Evolutionary conservation across 2,797 vertebrate species (phyloP), one percentile per base, ranked within the genome.

Genomic region (Anabas testudineus): DNA sequence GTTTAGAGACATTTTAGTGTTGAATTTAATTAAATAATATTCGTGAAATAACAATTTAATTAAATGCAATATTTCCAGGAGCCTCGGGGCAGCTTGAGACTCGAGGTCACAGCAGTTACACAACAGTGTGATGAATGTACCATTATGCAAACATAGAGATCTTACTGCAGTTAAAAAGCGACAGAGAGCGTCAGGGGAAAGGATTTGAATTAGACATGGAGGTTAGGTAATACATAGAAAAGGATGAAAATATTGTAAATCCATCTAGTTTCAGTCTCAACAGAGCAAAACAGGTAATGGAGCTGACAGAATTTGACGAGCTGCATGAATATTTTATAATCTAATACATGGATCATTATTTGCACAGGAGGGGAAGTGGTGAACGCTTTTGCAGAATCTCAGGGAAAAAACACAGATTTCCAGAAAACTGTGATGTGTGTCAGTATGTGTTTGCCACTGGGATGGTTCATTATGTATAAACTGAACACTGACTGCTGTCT

Each of bases 1-100:
- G 54, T 85, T 90, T 82, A 65, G 37, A 81, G 60, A 76, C 61
- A 73, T 81, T 83, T 88, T 78, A 85, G 41, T 74, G 64, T 57
- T 8, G 48, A 14, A 67, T 79, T 82, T 79, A 73, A 77, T 85
- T 75, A 76, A 71, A 71, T 76, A 79, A 80, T 67, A 80, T 63
- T 67, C 55, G 58, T 64, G 43, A 63, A 56, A 71, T 67, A 79
- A 51, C 48, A 62, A 37, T 74, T 86, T 83, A 81, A 82, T 84
- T 75, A 75, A 85, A 69, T 58, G 81, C 59, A 67, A 59, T 79
- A 53, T 77, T 67, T 85, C 28, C 66, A 71, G 42, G 43, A 59
- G 76, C 74, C 65, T 48, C n/a, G 13, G 48, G 66, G 61, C 4
- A 48, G 21, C 39, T 64, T 52, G 68, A 10, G 2, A 59, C 14